These are phyloP conservation scores for Mycalesis mineus DNA, from an alignment of 2,888 invertebrate genomes.

Conservation along the genomic window DNA sequence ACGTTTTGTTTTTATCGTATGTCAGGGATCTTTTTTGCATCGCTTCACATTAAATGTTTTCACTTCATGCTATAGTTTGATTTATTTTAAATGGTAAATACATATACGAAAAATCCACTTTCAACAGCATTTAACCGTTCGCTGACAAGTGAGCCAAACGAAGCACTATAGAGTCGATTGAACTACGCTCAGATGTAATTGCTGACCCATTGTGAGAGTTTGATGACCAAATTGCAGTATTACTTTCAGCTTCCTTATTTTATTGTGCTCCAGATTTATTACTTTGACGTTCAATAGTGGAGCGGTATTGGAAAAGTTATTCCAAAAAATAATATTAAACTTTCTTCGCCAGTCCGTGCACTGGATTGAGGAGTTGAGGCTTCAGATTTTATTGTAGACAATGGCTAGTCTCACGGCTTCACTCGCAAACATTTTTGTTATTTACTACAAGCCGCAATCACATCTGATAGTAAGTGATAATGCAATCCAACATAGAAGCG, in stretches of 20 bases:
- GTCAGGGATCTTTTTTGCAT: too few relatives aligned
- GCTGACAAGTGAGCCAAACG: conserved; percentile 33
- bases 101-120: background rate
- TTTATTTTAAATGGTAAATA: background rate
- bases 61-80: too few relatives aligned
- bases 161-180: conserved; percentile 34
- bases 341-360: too few relatives aligned
- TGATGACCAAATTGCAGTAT: conserved; percentile 48
- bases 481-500: too few relatives aligned
- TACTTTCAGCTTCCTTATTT: conserved; percentile 35
- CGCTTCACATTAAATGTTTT: too few relatives aligned
- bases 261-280: background rate
- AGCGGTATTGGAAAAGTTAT: background rate
- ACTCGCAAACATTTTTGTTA: too few relatives aligned
- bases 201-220: conserved; percentile 49
- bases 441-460: too few relatives aligned
- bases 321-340: background rate
- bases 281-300: background rate
- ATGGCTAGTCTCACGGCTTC: too few relatives aligned
- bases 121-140: background rate
- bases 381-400: too few relatives aligned
- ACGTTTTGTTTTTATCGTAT: too few relatives aligned
- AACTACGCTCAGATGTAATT: conserved; percentile 51
- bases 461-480: too few relatives aligned
- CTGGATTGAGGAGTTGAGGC: too few relatives aligned